These are phyloP conservation scores for Anolis apletophallus DNA, from an alignment of 2,797 vertebrate species.

Conservation along the genomic window DNA sequence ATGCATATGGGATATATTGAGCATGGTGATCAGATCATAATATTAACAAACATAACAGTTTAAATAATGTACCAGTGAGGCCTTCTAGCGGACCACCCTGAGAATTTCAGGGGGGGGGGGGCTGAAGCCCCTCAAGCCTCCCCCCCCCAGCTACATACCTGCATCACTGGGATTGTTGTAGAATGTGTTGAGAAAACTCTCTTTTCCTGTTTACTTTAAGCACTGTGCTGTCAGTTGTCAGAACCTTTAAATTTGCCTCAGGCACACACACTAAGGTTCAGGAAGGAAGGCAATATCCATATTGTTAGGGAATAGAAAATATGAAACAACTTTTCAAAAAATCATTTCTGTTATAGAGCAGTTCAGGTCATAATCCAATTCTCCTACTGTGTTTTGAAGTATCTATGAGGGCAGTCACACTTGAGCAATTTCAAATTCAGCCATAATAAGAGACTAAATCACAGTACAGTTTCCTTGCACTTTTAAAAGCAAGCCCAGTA, in stretches of 20 bases:
- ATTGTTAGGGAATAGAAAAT: background rate
- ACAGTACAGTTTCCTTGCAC: background rate
- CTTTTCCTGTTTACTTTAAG: conserved; percentile 18
- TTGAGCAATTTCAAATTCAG: background rate
- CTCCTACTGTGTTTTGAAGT: background rate
- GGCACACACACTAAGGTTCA: background rate
- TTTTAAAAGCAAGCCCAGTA: background rate
- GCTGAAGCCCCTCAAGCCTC: too few species aligned
- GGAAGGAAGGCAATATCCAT: background rate
- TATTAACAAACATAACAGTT: too few species aligned
- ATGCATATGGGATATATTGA: too few species aligned
- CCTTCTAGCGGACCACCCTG: too few species aligned
- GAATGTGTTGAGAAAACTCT: background rate
- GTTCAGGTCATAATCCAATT: conserved; percentile 20
- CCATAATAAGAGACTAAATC: background rate
- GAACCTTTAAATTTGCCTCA: background rate
- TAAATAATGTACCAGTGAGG: too few species aligned
- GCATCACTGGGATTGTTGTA: background rate
- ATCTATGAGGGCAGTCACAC: background rate
- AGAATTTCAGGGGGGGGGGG: too few species aligned
- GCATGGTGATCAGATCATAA: too few species aligned
- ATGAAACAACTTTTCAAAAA: conserved; percentile 1
- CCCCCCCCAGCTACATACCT: too few species aligned
- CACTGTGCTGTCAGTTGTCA: background rate
- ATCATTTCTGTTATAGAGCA: background rate